Evolutionary conservation across 2,888 invertebrate genomes (phyloP).

Genomic region (Oxystoma pomonae): DNA sequence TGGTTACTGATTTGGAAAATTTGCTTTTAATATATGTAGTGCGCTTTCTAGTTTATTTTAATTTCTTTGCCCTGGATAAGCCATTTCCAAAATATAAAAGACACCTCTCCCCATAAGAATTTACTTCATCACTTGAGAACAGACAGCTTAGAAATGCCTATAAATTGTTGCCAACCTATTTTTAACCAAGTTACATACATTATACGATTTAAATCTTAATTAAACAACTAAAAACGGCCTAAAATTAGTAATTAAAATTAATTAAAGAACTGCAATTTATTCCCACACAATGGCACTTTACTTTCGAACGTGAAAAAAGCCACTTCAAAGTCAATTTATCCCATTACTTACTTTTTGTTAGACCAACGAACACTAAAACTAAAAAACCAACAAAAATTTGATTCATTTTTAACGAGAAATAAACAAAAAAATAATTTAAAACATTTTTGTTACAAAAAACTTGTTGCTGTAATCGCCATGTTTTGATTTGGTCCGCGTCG

Average conservation of each 20-base stretch:
- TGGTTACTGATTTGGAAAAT: too few relatives aligned
- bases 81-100: too few relatives aligned
- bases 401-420: not conserved
- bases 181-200: too few relatives aligned
- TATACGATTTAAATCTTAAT: too few relatives aligned
- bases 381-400: slow-evolving; percentile 23
- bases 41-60: too few relatives aligned
- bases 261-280: not conserved
- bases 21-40: too few relatives aligned
- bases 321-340: not conserved
- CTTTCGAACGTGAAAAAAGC: not conserved
- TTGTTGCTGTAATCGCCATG: not conserved
- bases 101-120: too few relatives aligned
- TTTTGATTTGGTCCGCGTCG: not conserved
- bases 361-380: slow-evolving; percentile 28
- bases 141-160: too few relatives aligned
- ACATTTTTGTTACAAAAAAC: not conserved
- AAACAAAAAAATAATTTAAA: not conserved
- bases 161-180: too few relatives aligned
- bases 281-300: not conserved
- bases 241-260: not conserved
- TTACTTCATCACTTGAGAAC: too few relatives aligned
- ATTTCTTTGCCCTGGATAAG: too few relatives aligned
- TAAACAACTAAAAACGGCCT: too few relatives aligned
- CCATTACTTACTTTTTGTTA: slow-evolving; percentile 30